Evolutionary conservation across 23 tunicate genomes (phyloP).

Genomic region (Aplidium turbinatum): DNA sequence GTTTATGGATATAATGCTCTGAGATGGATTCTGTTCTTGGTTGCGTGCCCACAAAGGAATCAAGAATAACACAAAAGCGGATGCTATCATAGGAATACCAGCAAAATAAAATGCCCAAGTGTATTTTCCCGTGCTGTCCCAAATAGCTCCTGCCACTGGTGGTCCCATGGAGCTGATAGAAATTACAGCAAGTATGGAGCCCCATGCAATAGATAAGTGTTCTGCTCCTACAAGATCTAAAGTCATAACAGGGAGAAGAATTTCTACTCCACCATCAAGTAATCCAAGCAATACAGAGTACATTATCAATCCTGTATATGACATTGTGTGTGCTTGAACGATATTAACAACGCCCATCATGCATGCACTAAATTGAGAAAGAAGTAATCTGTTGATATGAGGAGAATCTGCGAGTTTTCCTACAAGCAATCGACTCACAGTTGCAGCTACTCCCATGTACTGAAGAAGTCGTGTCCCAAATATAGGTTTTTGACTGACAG

Average conservation of each 20-base stretch:
- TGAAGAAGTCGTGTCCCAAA: conserved; percentile 56
- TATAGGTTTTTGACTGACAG: conserved; percentile 2
- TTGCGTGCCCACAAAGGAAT: conserved; percentile 87
- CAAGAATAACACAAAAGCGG: conserved; percentile 55
- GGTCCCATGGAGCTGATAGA: conserved; percentile 84
- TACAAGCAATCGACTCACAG: conserved; percentile 58
- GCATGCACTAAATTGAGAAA: conserved; percentile 71
- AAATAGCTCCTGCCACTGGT: conserved; percentile 83
- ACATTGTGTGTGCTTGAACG: conserved; percentile 50
- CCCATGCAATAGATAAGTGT: conserved; percentile 88
- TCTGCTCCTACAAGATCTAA: conserved; percentile 92
- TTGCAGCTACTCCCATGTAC: conserved; percentile 71
- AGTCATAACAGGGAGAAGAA: conserved; percentile 88
- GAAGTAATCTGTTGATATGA: conserved; percentile 61
- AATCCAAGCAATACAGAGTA: conserved; percentile 58
- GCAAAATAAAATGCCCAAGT: conserved; percentile 72
- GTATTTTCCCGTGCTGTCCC: conserved; percentile 52
- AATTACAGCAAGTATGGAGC: conserved; percentile 82
- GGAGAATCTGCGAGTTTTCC: conserved; percentile 77
- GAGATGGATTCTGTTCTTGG: conserved; percentile 63
- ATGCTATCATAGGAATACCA: conserved; percentile 74
- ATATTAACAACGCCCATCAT: conserved; percentile 60
- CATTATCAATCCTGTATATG: conserved; percentile 3
- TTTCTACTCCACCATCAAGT: conserved; percentile 90
- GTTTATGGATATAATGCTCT: conserved; percentile 77